A percentile compares a stretch with the other conserved stretches of the same genome.
Conservation (phyloP, 2,797 vertebrate species). For the Labroides dimidiatus region DNA sequence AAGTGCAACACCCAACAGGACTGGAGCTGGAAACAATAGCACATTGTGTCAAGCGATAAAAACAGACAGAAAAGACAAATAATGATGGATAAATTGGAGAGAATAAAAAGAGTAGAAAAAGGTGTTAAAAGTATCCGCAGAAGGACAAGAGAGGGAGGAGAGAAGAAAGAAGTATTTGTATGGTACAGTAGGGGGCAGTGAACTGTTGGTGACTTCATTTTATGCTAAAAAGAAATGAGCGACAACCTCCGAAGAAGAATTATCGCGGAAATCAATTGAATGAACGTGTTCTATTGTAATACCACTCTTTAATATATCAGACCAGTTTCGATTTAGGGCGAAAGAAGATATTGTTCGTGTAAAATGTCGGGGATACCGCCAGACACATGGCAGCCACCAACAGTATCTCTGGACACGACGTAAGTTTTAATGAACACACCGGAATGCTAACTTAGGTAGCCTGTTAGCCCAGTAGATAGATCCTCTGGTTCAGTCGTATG, state of each 20-base stretch:
- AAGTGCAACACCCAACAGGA: too few relatives aligned
- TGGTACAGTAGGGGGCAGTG: conserved; percentile 47
- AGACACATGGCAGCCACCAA: conserved; percentile 93
- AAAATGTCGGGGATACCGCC: conserved; percentile 87
- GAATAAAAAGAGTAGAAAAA: too few relatives aligned
- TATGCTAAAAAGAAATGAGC: background rate
- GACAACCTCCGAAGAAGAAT: conserved; percentile 39
- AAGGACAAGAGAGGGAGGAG: too few relatives aligned
- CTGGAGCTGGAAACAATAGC: too few relatives aligned
- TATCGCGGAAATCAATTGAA: background rate
- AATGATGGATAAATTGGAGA: too few relatives aligned
- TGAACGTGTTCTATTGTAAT: background rate
- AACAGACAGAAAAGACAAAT: too few relatives aligned
- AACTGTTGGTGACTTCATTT: background rate
- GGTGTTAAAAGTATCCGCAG: too few relatives aligned
- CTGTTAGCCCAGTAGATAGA: too few relatives aligned
- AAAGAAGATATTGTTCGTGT: background rate
- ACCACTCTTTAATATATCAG: background rate
- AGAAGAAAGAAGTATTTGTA: too few relatives aligned
- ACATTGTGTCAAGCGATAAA: too few relatives aligned
- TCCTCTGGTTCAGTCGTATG: background rate
- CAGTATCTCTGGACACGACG: conserved; percentile 85
- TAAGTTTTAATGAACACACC: conserved; percentile 62
- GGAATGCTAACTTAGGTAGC: conserved; percentile 37
- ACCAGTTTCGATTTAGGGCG: background rate